Evolutionary conservation across 2,888 invertebrate species (phyloP), one percentile per base, ranked within the genome.

Genomic region (Geophilus truncorum): DNA sequence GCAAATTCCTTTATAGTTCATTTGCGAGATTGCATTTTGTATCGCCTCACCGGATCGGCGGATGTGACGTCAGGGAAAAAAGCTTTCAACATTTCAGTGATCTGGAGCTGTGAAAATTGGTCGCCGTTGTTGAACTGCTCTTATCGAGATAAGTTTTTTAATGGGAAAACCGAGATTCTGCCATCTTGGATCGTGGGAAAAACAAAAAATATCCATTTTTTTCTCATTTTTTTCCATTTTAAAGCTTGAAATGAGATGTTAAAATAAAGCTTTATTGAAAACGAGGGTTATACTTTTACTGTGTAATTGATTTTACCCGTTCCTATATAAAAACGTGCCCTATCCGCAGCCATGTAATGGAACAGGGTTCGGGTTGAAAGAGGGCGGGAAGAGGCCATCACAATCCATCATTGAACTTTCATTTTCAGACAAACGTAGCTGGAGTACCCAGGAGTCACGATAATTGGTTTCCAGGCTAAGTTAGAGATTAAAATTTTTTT

Each of bases 11-110:
- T 70, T 70, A n/a, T 28, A 70, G 12, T 70, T 70, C 70, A 70
- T 70, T 70, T 70, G 70, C 15, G 70, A 70, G 70, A 70, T 70
- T 70, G 70, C 70, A 70, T 70, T 62, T n/a, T 70, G 70, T 70
- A 28, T 25, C 23, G 70, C 12, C 12, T 70, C 25, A 10, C 28
- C 28, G 70, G n/a, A 23, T 70, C 70, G n/a, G n/a, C 70, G 70
- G 70, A 70, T 70, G 15, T 70, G 70, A 70, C 70, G 70, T 70
- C 70, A 45, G 28, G 25, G 12, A 18, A 51, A 62, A 62, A 70
- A 70, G 70, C 70, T 70, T 70, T 70, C 70, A 70, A 70, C 12
- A 28, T 70, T 70, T 70, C 10, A n/a, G 28, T 23, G 28, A 70
- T 28, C 28, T 28, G 28, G n/a, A 28, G 70, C 28, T 28, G 70